Base-by-base conservation (phyloP, 2,888 invertebrate species). In the Drosophila hamatofila region DNA sequence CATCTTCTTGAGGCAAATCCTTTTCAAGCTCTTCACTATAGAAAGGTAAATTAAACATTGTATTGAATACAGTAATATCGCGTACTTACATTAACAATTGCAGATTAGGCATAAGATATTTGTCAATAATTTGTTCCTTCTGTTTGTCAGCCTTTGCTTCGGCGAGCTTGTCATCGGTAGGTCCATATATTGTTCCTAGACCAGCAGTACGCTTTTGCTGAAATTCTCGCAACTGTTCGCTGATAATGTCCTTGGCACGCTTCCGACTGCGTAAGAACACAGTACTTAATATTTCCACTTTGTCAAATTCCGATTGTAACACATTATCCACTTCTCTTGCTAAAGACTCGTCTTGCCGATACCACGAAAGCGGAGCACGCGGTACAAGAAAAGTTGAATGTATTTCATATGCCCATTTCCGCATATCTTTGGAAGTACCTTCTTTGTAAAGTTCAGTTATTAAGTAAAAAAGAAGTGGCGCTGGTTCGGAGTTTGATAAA, bases 341-440 rank as follows among this genome's bases (percentile, higher is more conserved):
- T 92, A 97, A 95, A 83, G 96, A 96, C 91, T 98, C 98, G 88
- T 93, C 92, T 39, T 92, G 92, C n/a, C 90, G 91, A 74, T 91
- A 93, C 92, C 92, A 92, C 7, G 92, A 88, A 18, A 93, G 70
- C 11, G 93, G 92, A 83, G 98, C 97, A 89, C 96, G 95, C 72
- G 98, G 98, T 90, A 97, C 97, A 69, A 98, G 94, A 94, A 99
- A 99, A 90, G 97, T 97, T 80, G 98, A 98, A 93, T 98, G 98
- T 91, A 99, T 98, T 94, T 99, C 99, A 94, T 99, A 99, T 5
- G 99, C 99, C 99, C 99, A 99, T 92, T 98, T 97, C 63, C 97
- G 95, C 95, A 99, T 96, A 91, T 99, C 98, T 93, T 97, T 96
- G 61, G 95, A 94, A 81, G 95, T 96, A 57, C 97, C 97, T 87